These are phyloP conservation scores for Pseudoips prasinana DNA, from an alignment of 2,888 invertebrate genomes.

Conservation along the genomic window DNA sequence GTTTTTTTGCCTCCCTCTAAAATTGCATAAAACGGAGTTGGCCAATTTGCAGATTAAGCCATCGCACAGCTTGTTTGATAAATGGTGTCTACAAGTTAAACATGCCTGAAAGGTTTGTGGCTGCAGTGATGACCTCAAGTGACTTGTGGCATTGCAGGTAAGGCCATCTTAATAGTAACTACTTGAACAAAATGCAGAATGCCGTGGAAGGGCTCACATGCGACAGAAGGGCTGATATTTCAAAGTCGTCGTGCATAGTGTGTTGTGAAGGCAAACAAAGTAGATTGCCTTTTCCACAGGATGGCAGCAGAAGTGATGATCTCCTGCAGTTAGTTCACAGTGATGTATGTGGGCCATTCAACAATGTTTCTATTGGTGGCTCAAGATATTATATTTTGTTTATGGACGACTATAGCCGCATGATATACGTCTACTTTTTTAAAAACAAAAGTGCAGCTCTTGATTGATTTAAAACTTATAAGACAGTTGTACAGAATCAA, in stretches of 20 bases:
- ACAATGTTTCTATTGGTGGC: too few species aligned
- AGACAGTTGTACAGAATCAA: conserved; percentile 1
- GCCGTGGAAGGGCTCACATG: conserved; percentile 2
- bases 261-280: conserved; percentile 28
- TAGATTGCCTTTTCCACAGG: conserved; percentile 18
- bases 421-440: conserved; percentile 14
- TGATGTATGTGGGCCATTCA: conserved; percentile 4
- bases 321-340: neutral
- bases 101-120: neutral
- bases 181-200: neutral
- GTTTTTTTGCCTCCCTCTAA: too few species aligned
- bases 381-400: conserved; percentile 6
- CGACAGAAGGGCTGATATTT: neutral
- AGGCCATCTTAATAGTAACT: conserved; percentile 4
- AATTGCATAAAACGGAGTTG: too few species aligned
- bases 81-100: conserved; percentile 22
- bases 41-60: too few species aligned
- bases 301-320: conserved; percentile 14
- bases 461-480: conserved; percentile 8
- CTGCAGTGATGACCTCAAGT: conserved; percentile 4
- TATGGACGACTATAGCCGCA: conserved; percentile 10
- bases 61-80: conserved; percentile 3
- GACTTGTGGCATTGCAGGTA: conserved; percentile 6
- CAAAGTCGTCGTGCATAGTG: conserved; percentile 9
- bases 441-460: conserved; percentile 17